These are phyloP conservation scores for Zygothrica quintamaculata DNA, from an alignment of 2,888 invertebrate genomes.

Conservation along the genomic window DNA sequence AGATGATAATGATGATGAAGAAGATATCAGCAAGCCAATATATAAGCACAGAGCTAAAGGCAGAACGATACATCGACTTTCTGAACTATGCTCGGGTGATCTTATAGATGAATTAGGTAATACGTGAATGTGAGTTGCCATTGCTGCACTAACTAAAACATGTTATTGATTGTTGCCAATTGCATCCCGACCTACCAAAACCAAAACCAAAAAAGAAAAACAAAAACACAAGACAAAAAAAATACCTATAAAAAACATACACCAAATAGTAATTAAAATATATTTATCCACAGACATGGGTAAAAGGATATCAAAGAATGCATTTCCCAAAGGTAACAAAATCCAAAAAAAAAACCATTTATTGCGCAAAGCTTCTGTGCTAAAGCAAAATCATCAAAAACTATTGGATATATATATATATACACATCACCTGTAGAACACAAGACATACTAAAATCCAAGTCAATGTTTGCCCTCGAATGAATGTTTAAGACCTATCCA, in stretches of 20 bases:
- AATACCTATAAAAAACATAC: too few species aligned
- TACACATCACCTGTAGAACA: too few species aligned
- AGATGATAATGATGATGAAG: slow-evolving; percentile 83
- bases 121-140: slow-evolving; percentile 77
- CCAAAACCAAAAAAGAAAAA: slow-evolving; percentile 10
- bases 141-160: slow-evolving; percentile 69
- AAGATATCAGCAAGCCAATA: slow-evolving; percentile 81
- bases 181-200: slow-evolving; percentile 23
- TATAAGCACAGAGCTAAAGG: slow-evolving; percentile 64
- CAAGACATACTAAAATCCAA: slow-evolving; percentile 27
- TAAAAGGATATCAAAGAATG: slow-evolving; percentile 57
- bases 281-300: slow-evolving; percentile 75
- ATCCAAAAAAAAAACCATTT: slow-evolving; percentile 29
- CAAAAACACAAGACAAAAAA: too few species aligned
- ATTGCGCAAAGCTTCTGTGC: slow-evolving; percentile 65
- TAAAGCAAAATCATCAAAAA: slow-evolving; percentile 48
- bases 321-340: slow-evolving; percentile 72
- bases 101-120: slow-evolving; percentile 85
- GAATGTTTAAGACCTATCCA: slow-evolving; percentile 43
- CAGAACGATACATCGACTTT: slow-evolving; percentile 76
- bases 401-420: slow-evolving; percentile 21
- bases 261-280: slow-evolving; percentile 51
- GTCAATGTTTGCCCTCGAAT: slow-evolving; percentile 56
- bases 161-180: slow-evolving; percentile 57
- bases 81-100: slow-evolving; percentile 77